phyloP scores from a whole-genome alignment of 2,888 invertebrate species.

The Leptopilina syphax region DNA sequence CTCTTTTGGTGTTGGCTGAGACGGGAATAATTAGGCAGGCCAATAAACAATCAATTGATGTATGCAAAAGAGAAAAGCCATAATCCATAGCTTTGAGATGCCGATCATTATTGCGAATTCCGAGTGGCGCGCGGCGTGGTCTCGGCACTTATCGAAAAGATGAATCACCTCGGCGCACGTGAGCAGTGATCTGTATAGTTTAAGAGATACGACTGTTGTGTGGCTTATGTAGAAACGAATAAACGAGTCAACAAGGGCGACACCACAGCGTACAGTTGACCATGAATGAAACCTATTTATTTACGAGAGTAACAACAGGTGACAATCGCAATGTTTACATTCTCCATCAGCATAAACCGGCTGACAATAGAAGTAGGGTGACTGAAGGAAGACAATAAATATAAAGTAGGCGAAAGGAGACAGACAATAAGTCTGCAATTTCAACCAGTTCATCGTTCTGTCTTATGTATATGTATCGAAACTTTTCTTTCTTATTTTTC shows the following conservation, averaged over 20 bases:
- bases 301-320: slow-evolving; percentile 71
- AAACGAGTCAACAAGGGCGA: slow-evolving; percentile 51
- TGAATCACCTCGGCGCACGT: slow-evolving; percentile 55
- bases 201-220: slow-evolving; percentile 42
- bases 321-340: slow-evolving; percentile 68
- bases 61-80: slow-evolving; percentile 16
- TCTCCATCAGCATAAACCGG: slow-evolving; percentile 64
- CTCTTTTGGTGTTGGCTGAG: neutral
- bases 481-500: no score
- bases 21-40: neutral
- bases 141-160: slow-evolving; percentile 53
- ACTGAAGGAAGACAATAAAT: slow-evolving; percentile 30
- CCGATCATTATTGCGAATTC: slow-evolving; percentile 51
- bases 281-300: slow-evolving; percentile 71
- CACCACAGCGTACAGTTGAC: slow-evolving; percentile 60
- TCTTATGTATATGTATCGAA: no score
- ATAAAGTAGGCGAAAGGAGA: slow-evolving; percentile 40
- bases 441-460: neutral
- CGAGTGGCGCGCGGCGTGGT: slow-evolving; percentile 41
- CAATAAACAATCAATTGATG: neutral
- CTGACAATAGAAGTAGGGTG: slow-evolving; percentile 46
- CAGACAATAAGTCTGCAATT: neutral
- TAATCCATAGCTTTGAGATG: slow-evolving; percentile 40
- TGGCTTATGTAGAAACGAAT: slow-evolving; percentile 33
- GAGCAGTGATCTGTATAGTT: slow-evolving; percentile 46